Evolutionary conservation across 2,113 vertebrate species (phyloP).

Genomic region (Nestor notabilis): DNA sequence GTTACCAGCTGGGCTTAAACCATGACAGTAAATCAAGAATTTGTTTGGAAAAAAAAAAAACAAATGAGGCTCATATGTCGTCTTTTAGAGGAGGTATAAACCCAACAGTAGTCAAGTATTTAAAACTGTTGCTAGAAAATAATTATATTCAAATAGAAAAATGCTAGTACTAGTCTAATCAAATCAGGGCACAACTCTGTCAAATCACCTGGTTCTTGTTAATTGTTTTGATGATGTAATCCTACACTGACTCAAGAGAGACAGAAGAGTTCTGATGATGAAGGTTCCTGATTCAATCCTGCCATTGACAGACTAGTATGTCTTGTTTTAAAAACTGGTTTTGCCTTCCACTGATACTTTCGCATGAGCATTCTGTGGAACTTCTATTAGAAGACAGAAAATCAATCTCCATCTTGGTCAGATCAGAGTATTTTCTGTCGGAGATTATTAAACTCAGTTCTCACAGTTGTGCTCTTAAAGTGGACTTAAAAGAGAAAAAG

Average conservation of each 20-base stretch:
- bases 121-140: background rate
- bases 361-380: background rate
- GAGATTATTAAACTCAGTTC: constrained; percentile 1
- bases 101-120: background rate
- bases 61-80: background rate
- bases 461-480: background rate
- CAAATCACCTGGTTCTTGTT: background rate
- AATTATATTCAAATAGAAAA: background rate
- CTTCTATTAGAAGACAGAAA: background rate
- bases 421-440: background rate
- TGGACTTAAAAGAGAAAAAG: background rate
- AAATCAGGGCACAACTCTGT: background rate
- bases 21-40: no score
- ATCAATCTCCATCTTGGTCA: background rate
- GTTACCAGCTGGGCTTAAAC: no score
- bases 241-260: background rate
- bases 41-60: background rate
- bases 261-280: background rate
- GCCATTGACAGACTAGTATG: background rate
- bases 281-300: background rate
- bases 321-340: background rate
- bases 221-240: background rate
- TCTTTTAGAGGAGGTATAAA: background rate
- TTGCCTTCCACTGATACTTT: background rate
- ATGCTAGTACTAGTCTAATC: background rate